Evolutionary conservation across 1,140 invertebrate genomes (phyloP), one percentile per base, ranked within the genome.

Genomic region (Pseudomyrmex sp.): DNA sequence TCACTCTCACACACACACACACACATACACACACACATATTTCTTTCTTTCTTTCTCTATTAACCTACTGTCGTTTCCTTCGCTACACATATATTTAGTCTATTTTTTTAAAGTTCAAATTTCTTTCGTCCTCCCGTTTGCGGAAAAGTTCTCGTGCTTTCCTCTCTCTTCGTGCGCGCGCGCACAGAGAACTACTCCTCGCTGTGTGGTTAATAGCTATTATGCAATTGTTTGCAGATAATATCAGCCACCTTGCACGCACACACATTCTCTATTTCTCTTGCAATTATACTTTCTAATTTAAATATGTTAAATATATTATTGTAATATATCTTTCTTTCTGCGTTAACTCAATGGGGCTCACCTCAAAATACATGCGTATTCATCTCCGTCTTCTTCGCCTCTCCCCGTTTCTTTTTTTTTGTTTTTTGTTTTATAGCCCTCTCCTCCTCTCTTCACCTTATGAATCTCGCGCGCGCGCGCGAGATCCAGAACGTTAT

Each of bases 251-350:
- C 15, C 58, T 8, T 7, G 50, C 18, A 48, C 48, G 68, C 23
- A 26, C 50, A 68, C 48, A 65, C 52, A 9, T 52, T 56, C 8
- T 65, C 13, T 82, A 48, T 54, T 8, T 26, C 62, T 46, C 62
- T n/a, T 20, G 12, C 23, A 8, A 75, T 75, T 54, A 52, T 35
- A 35, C 35, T 35, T 35, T 35, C 61, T 75, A 82, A 74, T 79
- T 79, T 69, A 79, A 68, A 77, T 77, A 77, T 77, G 56, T 68
- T 35, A 35, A 46, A 79, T 79, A 80, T 80, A 80, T 70, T 80
- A 72, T 72, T 70, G 65, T 79, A 58, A 79, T 58, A 48, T 79
- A n/a, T 80, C 54, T 70, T 54, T 70, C 44, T 48, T 46, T 66
- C 18, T 20, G 52, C 12, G 35, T 54, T 46, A 15, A 62, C 58